Evolutionary conservation across 2,113 vertebrate genomes (phyloP), one percentile per base, ranked within the genome.

Genomic region (Chlorodrepanis virens): DNA sequence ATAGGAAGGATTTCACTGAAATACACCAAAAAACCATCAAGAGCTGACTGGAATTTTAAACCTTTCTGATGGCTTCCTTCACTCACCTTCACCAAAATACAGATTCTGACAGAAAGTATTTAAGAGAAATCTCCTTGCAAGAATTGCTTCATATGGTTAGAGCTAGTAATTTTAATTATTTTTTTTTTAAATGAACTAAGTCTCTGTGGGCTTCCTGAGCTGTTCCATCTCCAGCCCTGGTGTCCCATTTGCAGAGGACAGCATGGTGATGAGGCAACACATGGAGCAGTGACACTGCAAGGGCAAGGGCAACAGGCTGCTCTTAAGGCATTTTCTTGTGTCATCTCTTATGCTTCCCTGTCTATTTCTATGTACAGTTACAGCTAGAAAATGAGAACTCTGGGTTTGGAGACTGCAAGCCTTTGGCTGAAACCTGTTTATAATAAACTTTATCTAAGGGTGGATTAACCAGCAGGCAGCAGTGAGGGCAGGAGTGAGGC

Each of bases 311-410:
- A 5, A 88, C 50, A 75, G 92, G 85, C 65, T 96, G 92, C 92
- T 93, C 94, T 84, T 96, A 97, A 96, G 90, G 93, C 95, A 95
- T 90, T 86, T 93, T 95, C 94, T 94, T 81, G 93, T 77, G 82
- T 95, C 82, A 61, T 79, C 61, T 69, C 45, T 65, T 79, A 83
- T 4, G 27, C 60, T 86, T 60, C 78, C 52, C 92, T 68, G 35
- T 13, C 78, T 84, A 37, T 16, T 91, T 42, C 82, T 94, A 86
- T 82, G 64, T 94, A 92, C 60, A 94, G 64, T 88, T 65, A 52
- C 8, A 3, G 60, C 79, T 86, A 93, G 52, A 90, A 92, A 94
- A 86, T 44, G 69, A 90, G 79, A 86, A 88, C 37, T 33, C 10
- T 0, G 8, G 17, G 16, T 35, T 64, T 33, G 18, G 39, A 80